Evolutionary conservation across 2,888 invertebrate species (phyloP), one percentile per base, ranked within the genome.

Genomic region (Trichogramma evanescens): DNA sequence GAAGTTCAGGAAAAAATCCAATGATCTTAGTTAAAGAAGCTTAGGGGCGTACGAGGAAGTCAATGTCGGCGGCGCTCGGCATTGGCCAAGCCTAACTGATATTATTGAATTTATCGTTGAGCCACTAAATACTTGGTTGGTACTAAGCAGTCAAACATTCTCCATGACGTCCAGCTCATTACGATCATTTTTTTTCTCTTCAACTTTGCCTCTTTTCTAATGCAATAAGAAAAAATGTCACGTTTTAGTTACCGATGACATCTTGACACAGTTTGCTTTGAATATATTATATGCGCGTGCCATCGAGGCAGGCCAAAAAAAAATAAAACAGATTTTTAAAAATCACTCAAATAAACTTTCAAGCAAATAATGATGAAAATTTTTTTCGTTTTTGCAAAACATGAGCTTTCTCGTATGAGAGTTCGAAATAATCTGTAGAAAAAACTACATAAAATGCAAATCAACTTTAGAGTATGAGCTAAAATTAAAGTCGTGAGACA

Each of bases 91-190:
- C n/a, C 13, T 52, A 56, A 58, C 58, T 41, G 56, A 45, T 50
- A 50, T 50, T 54, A 59, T 63, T 55, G 57, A 57, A 43, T 63
- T 48, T 44, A 46, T 13, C 50, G 51, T 54, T 59, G 59, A 54
- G 46, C 54, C 51, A 59, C 41, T 54, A 54, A 59, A 56, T 61
- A 57, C 58, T 60, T 45, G 58, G 52, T 56, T 52, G 60, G 10
- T 50, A 63, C 53, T 55, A 9, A 5, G 59, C 58, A 63, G 53
- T 57, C 43, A 59, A 50, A 43, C 9, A 50, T 55, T 38, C 5
- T 52, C 60, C n/a, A 8, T 38, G 26, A 38, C 39, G 26, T 13
- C 13, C 1, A 10, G 49, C 49, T 59, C 13, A 26, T 39, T 10
- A 38, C 40, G 2, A 7, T 4, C 26, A 26, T 52, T 8, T 26